These are phyloP conservation scores for Plagiodera versicolora DNA, from an alignment of 2,888 invertebrate species.

Conservation along the genomic window DNA sequence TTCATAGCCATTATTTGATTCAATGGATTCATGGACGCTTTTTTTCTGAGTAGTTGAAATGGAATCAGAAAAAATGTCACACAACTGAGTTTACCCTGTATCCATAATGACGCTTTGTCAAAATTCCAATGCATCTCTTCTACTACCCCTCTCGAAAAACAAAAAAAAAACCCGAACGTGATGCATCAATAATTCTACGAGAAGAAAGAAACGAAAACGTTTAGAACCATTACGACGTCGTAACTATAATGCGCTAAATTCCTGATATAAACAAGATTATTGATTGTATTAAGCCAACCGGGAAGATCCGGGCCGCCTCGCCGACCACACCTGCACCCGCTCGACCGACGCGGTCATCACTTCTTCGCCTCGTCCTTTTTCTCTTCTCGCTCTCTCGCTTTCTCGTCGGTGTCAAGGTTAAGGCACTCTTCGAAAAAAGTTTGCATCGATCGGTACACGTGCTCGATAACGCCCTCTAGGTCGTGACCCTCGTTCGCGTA, in stretches of 20 bases:
- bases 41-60: not conserved
- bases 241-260: constrained; percentile 27
- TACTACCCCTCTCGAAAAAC: too few species aligned
- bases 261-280: constrained; percentile 30
- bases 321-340: constrained; percentile 14
- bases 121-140: not conserved
- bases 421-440: constrained; percentile 89
- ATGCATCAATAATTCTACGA: not conserved
- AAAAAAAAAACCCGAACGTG: constrained; percentile 1
- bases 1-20: too few species aligned
- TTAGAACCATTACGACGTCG: not conserved
- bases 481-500: constrained; percentile 92
- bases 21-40: too few species aligned
- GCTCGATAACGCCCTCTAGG: constrained; percentile 79
- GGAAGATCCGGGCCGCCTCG: constrained; percentile 17
- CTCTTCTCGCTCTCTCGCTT: constrained; percentile 49
- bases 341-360: constrained; percentile 2
- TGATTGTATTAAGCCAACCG: constrained; percentile 28
- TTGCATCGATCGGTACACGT: constrained; percentile 92
- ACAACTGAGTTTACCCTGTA: not conserved
- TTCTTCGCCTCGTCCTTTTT: constrained; percentile 44
- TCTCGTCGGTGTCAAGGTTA: constrained; percentile 79
- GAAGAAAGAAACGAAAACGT: not conserved
- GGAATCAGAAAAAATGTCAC: not conserved
- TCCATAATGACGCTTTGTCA: not conserved